phyloP scores from a whole-genome alignment of 1,140 invertebrate species.

The Solenopsis fugax region DNA sequence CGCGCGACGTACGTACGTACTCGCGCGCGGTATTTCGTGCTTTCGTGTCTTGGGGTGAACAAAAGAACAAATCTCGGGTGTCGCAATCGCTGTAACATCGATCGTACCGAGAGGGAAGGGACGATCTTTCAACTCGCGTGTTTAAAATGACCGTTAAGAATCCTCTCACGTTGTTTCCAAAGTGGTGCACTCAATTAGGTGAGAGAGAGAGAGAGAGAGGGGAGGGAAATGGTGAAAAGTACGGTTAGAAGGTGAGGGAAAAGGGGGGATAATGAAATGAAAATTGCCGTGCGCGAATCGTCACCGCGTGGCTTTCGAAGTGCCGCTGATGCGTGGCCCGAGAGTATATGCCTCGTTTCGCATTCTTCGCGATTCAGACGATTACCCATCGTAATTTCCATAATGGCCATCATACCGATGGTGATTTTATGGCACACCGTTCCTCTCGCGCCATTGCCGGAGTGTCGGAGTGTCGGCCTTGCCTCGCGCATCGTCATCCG shows the following conservation, averaged over 20 bases:
- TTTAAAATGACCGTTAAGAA: conserved; percentile 42
- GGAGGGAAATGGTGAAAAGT: background rate
- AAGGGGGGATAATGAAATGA: conserved; percentile 33
- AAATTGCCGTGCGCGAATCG: conserved; percentile 36
- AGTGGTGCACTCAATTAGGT: conserved; percentile 1
- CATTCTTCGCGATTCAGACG: conserved; percentile 16
- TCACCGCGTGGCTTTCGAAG: conserved; percentile 16
- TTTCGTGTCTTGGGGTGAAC: background rate
- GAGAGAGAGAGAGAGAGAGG: background rate
- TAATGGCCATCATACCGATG: conserved; percentile 36
- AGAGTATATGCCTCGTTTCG: background rate
- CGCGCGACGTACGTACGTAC: background rate
- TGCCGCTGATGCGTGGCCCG: background rate
- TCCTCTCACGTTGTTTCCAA: conserved; percentile 32
- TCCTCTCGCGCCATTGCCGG: background rate
- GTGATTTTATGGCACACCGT: conserved; percentile 22
- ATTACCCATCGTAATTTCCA: conserved; percentile 45
- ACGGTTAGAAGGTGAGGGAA: background rate
- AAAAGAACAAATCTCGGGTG: background rate
- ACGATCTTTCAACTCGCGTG: conserved; percentile 7
- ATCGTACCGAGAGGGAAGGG: background rate
- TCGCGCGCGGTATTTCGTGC: conserved; percentile 10
- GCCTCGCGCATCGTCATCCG: conserved; percentile 20
- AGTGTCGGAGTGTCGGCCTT: background rate
- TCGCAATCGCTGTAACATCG: background rate